Evolutionary conservation across 2,113 vertebrate genomes (phyloP), one percentile per base, ranked within the genome.

Genomic region (Lamprologus callipterus): DNA sequence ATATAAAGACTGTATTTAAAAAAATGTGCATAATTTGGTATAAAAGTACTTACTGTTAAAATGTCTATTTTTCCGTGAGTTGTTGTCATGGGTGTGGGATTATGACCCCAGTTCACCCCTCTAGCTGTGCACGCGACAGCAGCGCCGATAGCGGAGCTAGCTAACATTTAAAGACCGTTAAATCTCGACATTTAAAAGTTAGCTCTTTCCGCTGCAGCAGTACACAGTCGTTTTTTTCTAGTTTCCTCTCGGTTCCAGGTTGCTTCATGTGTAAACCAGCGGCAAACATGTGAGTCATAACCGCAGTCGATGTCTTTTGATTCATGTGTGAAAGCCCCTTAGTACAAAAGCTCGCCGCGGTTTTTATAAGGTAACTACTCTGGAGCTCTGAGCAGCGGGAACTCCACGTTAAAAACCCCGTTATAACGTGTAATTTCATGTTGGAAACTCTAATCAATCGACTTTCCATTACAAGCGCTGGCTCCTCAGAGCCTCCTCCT

Each of bases 221-320:
- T 49, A 31, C 45, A 78, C 42, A 19, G 19, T 14, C 3, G 8
- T 33, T 54, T 54, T 28, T 6, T 8, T 8, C 31, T 19, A 70
- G 19, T 47, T 75, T 42, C 60, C 60, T 54, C 28, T 37, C 28
- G 49, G 31, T 58, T 60, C 12, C 79, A n/a, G 4, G 33, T 55
- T 83, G 65, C 58, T 83, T 87, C 82, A 53, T 83, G 81, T 79
- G 84, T 85, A 86, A 93, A 93, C 89, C 21, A 53, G 85, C 78
- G 53, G 84, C 84, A 91, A 93, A 94, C 88, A 87, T 89, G 37
- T 95, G 94, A 95, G 90, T 95, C 95, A 96, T 90, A 91, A 94
- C 91, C 90, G 45, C 94, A 88, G 55, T 47, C 79, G 40, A 86
- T 90, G 87, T 86, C 89, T 54, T 93, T 83, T 89, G 90, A 94